These are phyloP conservation scores for Canis aureus DNA, from an alignment of 2,113 vertebrate species.

Conservation along the genomic window DNA sequence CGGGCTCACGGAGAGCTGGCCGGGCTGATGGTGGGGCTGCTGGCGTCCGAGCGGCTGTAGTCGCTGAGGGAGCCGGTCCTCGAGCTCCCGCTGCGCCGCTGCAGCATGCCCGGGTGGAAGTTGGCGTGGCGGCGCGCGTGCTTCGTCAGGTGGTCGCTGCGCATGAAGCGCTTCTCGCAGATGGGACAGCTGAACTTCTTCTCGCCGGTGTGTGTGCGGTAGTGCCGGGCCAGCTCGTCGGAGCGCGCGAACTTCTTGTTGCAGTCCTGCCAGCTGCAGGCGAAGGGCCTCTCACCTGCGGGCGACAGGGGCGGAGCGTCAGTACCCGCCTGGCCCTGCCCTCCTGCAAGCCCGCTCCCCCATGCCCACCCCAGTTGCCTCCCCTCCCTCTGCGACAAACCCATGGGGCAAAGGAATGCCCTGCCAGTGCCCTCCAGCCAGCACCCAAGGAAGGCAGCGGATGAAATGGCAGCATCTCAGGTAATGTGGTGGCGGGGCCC, in stretches of 20 bases:
- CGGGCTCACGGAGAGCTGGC: slow-evolving; percentile 96
- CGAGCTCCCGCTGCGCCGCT: slow-evolving; percentile 89
- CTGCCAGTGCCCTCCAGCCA: neutral
- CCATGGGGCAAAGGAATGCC: neutral
- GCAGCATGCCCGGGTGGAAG: slow-evolving; percentile 97
- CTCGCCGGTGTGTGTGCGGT: slow-evolving; percentile 99
- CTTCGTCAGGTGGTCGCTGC: slow-evolving; percentile 98
- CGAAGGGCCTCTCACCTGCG: slow-evolving; percentile 96
- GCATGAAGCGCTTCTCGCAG: slow-evolving; percentile 99
- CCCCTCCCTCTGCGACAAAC: neutral
- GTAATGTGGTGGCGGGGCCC: neutral
- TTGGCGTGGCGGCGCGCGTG: slow-evolving; percentile 96
- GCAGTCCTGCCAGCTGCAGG: slow-evolving; percentile 97
- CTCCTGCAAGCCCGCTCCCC: neutral
- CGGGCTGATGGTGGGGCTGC: slow-evolving; percentile 95
- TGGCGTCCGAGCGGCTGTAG: slow-evolving; percentile 97
- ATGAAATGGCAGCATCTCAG: too few relatives aligned
- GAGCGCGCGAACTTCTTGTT: slow-evolving; percentile 99
- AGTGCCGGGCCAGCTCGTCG: slow-evolving; percentile 97
- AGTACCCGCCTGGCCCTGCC: neutral
- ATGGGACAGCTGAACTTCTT: slow-evolving; percentile 98
- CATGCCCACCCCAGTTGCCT: too few relatives aligned
- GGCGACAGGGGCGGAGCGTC: slow-evolving; percentile 37
- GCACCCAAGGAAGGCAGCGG: neutral
- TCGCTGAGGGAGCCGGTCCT: slow-evolving; percentile 96